Evolutionary conservation across 2,888 invertebrate species (phyloP), one percentile per base, ranked within the genome.

Genomic region (Leptarthrus brevirostris): DNA sequence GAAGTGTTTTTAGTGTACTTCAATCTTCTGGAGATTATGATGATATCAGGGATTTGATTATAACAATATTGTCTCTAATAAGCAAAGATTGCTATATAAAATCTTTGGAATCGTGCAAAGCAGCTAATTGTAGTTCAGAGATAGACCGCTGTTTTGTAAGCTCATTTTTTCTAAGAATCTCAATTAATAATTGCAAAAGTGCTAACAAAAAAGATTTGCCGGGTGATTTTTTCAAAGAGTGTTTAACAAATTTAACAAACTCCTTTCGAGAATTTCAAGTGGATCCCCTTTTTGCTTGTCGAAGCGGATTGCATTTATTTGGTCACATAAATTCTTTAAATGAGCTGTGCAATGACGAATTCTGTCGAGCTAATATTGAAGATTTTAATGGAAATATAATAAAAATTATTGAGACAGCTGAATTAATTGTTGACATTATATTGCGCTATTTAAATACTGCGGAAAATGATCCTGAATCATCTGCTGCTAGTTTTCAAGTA

Each of bases 401-500:
- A 8, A 24, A 58, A 20, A 30, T 74, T 12, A 36, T 78, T 24
- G 75, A 78, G 0, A 72, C 81, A 2, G 77, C 81, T 2, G 80
- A 82, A 20, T 70, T 78, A 2, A 81, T 83, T 2, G 74, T 81
- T 1, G 73, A 77, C 36, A 74, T 79, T 1, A 77, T 84, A 2
- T 77, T 85, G n/a, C 78, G 79, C 24, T 79, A 83, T 56, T 77
- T 85, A 0, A 83, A 82, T 49, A 76, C 81, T 26, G 79, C 81
- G 78, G 81, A 76, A 14, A 61, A 54, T 40, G 74, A 75, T 22
- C 76, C 73, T n/a, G 36, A 80, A 85, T 86, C 85, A 73, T 83
- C 84, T 54, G 88, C 90, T 54, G 91, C 93, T 5, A 93, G 93
- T 76, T 94, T 94, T 83, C 91, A 91, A 64, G 91, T 92, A 82